These are phyloP conservation scores for Holacanthella duospinosa DNA, from an alignment of 2,888 invertebrate species.

Conservation along the genomic window DNA sequence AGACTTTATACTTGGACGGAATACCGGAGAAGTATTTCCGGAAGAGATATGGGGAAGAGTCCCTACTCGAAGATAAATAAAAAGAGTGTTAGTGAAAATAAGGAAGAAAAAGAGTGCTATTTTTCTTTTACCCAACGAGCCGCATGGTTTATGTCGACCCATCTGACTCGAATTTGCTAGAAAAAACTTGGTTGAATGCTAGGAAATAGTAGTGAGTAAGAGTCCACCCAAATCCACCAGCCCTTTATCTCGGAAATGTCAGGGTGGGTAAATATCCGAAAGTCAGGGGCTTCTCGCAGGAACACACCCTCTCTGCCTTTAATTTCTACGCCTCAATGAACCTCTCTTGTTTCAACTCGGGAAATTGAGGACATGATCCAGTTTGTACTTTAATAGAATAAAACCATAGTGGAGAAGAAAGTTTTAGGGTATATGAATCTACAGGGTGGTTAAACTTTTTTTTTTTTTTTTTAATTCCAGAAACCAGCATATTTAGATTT, in stretches of 20 bases:
- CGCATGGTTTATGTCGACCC: background rate
- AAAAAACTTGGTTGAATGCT: background rate
- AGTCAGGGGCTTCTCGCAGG: too few relatives aligned
- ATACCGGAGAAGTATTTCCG: background rate
- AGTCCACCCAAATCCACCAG: too few relatives aligned
- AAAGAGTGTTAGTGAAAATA: slow-evolving; percentile 3
- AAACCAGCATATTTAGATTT: too few relatives aligned
- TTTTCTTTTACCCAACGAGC: background rate
- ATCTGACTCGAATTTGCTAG: background rate
- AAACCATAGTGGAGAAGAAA: too few relatives aligned
- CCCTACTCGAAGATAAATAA: background rate
- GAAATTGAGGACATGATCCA: slow-evolving; percentile 2
- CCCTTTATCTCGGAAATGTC: too few relatives aligned
- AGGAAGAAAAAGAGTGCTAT: background rate
- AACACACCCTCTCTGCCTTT: too few relatives aligned
- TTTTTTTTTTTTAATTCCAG: too few relatives aligned
- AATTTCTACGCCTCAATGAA: background rate
- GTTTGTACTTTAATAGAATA: background rate
- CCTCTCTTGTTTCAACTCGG: background rate
- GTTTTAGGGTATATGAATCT: too few relatives aligned
- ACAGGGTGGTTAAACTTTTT: too few relatives aligned
- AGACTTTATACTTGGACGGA: background rate
- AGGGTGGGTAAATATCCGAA: too few relatives aligned
- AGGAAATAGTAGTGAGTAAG: too few relatives aligned
- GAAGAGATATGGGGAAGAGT: background rate